These are phyloP conservation scores for Nasonia giraulti DNA, from an alignment of 1,140 invertebrate species.

Conservation along the genomic window DNA sequence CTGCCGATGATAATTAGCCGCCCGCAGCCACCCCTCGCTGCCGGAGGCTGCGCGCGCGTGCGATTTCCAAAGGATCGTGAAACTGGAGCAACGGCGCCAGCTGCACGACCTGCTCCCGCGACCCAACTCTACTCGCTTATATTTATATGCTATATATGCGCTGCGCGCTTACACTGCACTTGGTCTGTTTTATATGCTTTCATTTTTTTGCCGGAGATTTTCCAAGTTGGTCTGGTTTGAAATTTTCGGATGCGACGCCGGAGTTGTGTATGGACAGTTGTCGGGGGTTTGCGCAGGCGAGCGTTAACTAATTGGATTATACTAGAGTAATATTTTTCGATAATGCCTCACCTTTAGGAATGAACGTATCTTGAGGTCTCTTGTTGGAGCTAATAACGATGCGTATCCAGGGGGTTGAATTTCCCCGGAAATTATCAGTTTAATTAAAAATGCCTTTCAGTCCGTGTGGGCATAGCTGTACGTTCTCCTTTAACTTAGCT, in stretches of 20 bases:
- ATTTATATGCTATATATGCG: not conserved
- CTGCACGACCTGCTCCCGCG: not conserved
- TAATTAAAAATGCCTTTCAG: too few species aligned
- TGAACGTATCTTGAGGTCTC: too few species aligned
- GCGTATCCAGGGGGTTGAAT: too few species aligned
- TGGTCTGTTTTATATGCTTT: not conserved
- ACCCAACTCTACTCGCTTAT: not conserved
- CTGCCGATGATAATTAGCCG: not conserved
- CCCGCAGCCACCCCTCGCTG: not conserved
- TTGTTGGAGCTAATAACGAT: too few species aligned
- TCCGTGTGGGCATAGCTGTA: too few species aligned
- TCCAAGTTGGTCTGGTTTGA: not conserved
- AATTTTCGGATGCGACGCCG: not conserved
- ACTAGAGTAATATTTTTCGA: too few species aligned
- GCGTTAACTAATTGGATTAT: too few species aligned
- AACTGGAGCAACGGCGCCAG: constrained; percentile 22
- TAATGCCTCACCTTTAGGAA: too few species aligned
- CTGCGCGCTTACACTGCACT: constrained; percentile 6
- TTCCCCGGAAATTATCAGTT: too few species aligned
- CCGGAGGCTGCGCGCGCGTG: not conserved
- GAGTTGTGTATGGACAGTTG: too few species aligned
- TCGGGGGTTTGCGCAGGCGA: too few species aligned
- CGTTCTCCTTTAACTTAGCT: too few species aligned
- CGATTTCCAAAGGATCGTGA: constrained; percentile 16
- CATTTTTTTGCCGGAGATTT: not conserved